phyloP scores from a whole-genome alignment of 2,888 invertebrate species.

The Epistrophe grossulariae region DNA sequence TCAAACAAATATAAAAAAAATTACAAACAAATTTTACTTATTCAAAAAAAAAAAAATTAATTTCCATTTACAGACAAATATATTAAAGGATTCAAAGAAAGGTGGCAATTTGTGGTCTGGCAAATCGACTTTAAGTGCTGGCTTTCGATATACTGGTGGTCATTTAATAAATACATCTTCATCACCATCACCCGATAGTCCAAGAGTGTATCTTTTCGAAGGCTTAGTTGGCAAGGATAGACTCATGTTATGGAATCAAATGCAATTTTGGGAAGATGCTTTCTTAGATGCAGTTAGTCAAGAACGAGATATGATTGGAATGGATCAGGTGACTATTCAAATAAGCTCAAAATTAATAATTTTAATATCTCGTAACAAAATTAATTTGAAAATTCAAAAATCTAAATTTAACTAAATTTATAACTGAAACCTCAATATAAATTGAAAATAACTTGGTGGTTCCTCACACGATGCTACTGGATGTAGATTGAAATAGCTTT shows the following conservation, averaged over 20 bases:
- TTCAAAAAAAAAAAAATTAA: not conserved
- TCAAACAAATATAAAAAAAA: too few relatives aligned
- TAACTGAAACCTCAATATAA: too few relatives aligned
- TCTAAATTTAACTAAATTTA: too few relatives aligned
- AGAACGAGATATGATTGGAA: slow-evolving; percentile 99
- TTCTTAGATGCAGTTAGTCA: slow-evolving; percentile 98
- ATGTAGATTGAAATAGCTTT: too few relatives aligned
- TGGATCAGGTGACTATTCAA: slow-evolving; percentile 91
- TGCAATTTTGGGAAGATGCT: slow-evolving; percentile 99
- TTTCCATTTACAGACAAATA: slow-evolving; percentile 80
- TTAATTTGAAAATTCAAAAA: too few relatives aligned
- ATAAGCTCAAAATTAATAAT: too few relatives aligned
- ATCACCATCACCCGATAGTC: slow-evolving; percentile 93
- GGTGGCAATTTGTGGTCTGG: slow-evolving; percentile 96
- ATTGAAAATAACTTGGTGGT: too few relatives aligned
- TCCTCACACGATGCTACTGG: too few relatives aligned
- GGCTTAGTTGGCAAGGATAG: slow-evolving; percentile 89
- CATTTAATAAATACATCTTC: slow-evolving; percentile 93
- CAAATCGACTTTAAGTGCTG: slow-evolving; percentile 94
- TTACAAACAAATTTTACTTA: not conserved
- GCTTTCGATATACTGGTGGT: slow-evolving; percentile 94
- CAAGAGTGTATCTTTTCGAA: slow-evolving; percentile 96
- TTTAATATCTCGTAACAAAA: too few relatives aligned
- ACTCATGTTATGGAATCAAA: slow-evolving; percentile 97
- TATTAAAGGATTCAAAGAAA: slow-evolving; percentile 88